Percentiles rank a stretch among this genome's conserved stretches.
These are phyloP conservation scores for Sebastes steindachneri DNA, from an alignment of 2,797 vertebrate genomes.

Conservation along the genomic window DNA sequence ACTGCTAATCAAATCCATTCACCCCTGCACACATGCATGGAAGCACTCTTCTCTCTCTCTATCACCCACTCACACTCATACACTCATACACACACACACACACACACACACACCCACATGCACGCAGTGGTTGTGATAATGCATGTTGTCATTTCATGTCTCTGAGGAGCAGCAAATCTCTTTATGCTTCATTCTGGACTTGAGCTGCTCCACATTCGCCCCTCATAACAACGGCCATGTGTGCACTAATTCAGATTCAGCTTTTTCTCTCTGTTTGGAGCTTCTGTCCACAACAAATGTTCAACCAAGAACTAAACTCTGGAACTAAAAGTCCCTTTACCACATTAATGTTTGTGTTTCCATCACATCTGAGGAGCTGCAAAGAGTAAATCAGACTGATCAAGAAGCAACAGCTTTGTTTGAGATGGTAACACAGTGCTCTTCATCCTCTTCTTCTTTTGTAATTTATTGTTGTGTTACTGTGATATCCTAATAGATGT, in stretches of 20 bases:
- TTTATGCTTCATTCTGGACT: constrained; percentile 26
- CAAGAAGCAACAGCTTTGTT: background rate
- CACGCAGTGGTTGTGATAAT: constrained; percentile 17
- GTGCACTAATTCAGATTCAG: background rate
- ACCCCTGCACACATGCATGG: constrained; percentile 15
- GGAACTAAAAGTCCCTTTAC: background rate
- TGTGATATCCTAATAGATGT: background rate
- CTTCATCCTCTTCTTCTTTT: background rate
- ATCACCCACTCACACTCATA: background rate
- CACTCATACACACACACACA: background rate
- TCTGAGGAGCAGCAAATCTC: constrained; percentile 32
- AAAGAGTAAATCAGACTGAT: background rate
- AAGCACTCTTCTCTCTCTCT: background rate
- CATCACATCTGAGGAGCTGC: background rate
- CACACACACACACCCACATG: constrained; percentile 10
- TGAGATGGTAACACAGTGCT: background rate
- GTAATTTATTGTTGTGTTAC: background rate
- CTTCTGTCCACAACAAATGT: background rate
- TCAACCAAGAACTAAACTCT: background rate
- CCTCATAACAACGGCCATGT: background rate
- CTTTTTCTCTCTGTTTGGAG: background rate
- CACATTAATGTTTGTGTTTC: background rate
- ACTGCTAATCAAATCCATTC: constrained; percentile 48
- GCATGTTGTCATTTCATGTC: constrained; percentile 50
- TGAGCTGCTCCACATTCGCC: constrained; percentile 37